Evolutionary conservation across 1,140 invertebrate genomes (phyloP).

Genomic region (Vollenhovia emeryi): DNA sequence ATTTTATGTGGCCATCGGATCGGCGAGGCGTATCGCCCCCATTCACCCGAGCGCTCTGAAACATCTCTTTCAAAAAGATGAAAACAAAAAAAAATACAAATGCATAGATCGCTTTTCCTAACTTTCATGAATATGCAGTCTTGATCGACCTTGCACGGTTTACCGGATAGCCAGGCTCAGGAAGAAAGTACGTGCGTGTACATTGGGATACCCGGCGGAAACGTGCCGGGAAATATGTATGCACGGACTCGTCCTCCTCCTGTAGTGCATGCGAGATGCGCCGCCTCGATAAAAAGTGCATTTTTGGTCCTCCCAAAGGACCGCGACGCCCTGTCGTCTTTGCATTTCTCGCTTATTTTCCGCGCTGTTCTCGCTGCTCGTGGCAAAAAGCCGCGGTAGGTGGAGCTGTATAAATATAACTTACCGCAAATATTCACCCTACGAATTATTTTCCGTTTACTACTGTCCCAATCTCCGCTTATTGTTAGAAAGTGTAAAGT

Average conservation of each 20-base stretch:
- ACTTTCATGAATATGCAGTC: slow-evolving; percentile 67
- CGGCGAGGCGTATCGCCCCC: background rate
- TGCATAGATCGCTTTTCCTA: slow-evolving; percentile 50
- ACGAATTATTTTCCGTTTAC: background rate
- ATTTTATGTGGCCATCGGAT: slow-evolving; percentile 47
- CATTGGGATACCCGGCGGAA: slow-evolving; percentile 60
- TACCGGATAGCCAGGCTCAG: slow-evolving; percentile 62
- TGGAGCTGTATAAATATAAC: background rate
- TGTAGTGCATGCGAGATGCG: slow-evolving; percentile 75
- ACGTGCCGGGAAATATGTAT: slow-evolving; percentile 78
- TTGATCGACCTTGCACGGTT: slow-evolving; percentile 64
- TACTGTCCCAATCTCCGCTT: background rate
- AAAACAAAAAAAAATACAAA: slow-evolving; percentile 34
- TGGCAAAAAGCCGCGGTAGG: background rate
- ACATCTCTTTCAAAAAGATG: background rate
- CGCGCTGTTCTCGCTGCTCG: slow-evolving; percentile 9
- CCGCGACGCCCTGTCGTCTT: slow-evolving; percentile 30
- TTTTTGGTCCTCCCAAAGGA: slow-evolving; percentile 70
- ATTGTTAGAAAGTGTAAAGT: background rate
- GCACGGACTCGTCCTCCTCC: slow-evolving; percentile 62
- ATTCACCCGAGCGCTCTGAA: background rate
- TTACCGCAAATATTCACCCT: slow-evolving; percentile 20
- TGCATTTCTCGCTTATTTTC: slow-evolving; percentile 40
- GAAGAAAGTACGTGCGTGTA: slow-evolving; percentile 60
- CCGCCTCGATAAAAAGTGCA: slow-evolving; percentile 77